A percentile compares a stretch with the other conserved stretches of the same genome.
Evolutionary conservation across 2,113 vertebrate genomes (phyloP).

Genomic region (Pica pica): DNA sequence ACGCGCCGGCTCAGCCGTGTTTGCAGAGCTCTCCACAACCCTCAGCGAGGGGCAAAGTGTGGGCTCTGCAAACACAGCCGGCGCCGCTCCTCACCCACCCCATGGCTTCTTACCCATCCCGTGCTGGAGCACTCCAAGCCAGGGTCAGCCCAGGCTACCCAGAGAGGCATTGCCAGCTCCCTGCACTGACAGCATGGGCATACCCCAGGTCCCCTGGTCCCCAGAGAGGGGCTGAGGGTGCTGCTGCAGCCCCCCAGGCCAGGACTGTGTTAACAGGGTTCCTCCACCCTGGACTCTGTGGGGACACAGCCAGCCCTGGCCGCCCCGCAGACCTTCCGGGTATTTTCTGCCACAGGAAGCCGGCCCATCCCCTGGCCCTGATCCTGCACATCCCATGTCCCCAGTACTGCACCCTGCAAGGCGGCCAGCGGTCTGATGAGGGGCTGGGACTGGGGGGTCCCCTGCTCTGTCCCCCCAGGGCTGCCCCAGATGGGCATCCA

Average conservation of each 20-base stretch:
- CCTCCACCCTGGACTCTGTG: not conserved
- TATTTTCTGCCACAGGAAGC: slow-evolving; percentile 46
- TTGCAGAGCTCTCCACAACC: slow-evolving; percentile 39
- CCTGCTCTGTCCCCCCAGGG: too few relatives aligned
- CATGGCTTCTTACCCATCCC: not conserved
- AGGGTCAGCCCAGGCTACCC: not conserved
- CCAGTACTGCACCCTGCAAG: fast-evolving
- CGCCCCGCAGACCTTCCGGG: slow-evolving; percentile 18
- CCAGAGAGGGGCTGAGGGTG: not conserved
- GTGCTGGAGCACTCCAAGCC: fast-evolving
- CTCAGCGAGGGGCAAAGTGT: not conserved
- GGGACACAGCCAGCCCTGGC: not conserved
- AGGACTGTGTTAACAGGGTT: not conserved
- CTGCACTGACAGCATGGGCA: not conserved
- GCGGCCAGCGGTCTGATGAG: fast-evolving
- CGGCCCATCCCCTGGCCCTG: not conserved
- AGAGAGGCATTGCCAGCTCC: not conserved
- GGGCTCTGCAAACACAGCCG: slow-evolving; percentile 54
- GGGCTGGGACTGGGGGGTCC: not conserved
- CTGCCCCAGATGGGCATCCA: not conserved
- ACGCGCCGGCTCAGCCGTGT: not conserved
- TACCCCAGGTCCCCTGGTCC: not conserved
- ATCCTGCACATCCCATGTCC: slow-evolving; percentile 18
- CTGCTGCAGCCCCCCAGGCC: not conserved
- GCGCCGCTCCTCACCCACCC: slow-evolving; percentile 32